Percentiles rank a stretch among this genome's conserved stretches.
These are phyloP conservation scores for Synergus japonicus DNA, from an alignment of 2,888 invertebrate genomes.

Conservation along the genomic window DNA sequence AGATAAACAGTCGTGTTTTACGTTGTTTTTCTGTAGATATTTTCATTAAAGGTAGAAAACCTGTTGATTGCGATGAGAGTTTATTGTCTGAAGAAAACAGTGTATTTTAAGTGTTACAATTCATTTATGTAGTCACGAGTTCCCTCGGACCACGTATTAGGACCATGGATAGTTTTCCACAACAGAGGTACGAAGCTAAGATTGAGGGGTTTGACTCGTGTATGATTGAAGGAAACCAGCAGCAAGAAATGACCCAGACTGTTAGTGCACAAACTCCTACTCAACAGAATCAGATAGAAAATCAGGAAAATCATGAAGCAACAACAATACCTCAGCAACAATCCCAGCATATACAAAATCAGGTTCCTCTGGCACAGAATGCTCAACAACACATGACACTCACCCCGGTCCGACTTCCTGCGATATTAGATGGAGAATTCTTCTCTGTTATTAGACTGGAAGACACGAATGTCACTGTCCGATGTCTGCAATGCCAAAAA, in stretches of 20 bases:
- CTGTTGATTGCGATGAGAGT: conserved; percentile 21
- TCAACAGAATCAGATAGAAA: conserved; percentile 60
- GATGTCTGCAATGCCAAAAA: conserved; percentile 74
- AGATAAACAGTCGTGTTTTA: conserved; percentile 35
- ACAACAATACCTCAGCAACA: conserved; percentile 55
- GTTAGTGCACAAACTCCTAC: conserved; percentile 59
- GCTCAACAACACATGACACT: conserved; percentile 68
- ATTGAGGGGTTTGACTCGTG: conserved; percentile 74
- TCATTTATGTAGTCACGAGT: conserved; percentile 7
- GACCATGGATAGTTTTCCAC: conserved; percentile 71
- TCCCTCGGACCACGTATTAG: not conserved
- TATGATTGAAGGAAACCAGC: conserved; percentile 67
- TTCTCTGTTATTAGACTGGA: conserved; percentile 74
- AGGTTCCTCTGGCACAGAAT: conserved; percentile 56
- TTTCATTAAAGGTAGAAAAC: conserved; percentile 1
- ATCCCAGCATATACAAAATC: conserved; percentile 60
- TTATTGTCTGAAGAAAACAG: not conserved
- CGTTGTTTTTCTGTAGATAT: conserved; percentile 22
- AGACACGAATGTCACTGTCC: conserved; percentile 74
- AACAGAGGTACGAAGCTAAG: conserved; percentile 69
- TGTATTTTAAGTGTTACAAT: conserved; percentile 14
- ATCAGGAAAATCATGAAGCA: conserved; percentile 64
- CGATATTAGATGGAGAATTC: conserved; percentile 75
- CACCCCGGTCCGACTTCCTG: conserved; percentile 74
- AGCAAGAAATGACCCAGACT: conserved; percentile 65